phyloP scores from a whole-genome alignment of 2,888 invertebrate genomes.

The Metallyticus violacea region DNA sequence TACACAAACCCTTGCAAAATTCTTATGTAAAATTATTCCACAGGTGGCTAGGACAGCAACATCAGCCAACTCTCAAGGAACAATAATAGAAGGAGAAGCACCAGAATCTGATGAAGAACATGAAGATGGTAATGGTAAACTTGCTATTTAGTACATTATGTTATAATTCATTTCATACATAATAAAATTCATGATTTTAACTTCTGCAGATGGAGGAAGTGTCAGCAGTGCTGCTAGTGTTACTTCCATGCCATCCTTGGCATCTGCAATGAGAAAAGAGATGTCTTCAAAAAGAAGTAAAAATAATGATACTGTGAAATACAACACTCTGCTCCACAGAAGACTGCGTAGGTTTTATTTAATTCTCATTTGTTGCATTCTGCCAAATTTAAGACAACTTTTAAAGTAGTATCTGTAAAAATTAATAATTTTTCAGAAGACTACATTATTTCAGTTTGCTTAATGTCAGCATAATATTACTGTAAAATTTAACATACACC shows the following conservation, averaged over 20 bases:
- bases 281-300: not conserved
- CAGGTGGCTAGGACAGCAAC: not conserved
- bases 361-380: too few species aligned
- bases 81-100: conserved; percentile 34
- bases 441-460: too few species aligned
- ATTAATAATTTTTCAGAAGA: too few species aligned
- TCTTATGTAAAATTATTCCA: too few species aligned
- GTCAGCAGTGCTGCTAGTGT: conserved; percentile 32
- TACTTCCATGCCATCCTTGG: conserved; percentile 27
- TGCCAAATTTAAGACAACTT: too few species aligned
- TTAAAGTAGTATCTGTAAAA: too few species aligned
- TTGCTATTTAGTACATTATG: not conserved
- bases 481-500: too few species aligned
- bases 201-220: conserved; percentile 24
- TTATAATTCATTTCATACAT: not conserved
- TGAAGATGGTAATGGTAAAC: conserved; percentile 13
- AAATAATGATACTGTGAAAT: conserved; percentile 27
- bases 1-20: too few species aligned
- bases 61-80: conserved; percentile 28
- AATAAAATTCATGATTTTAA: not conserved
- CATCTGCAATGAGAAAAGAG: conserved; percentile 4
- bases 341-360: conserved; percentile 34
- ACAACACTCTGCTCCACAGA: conserved; percentile 34
- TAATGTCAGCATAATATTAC: too few species aligned
- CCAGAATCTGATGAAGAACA: conserved; percentile 36